These are phyloP conservation scores for Pedetes capensis DNA, from an alignment of 2,113 vertebrate species.

Conservation along the genomic window DNA sequence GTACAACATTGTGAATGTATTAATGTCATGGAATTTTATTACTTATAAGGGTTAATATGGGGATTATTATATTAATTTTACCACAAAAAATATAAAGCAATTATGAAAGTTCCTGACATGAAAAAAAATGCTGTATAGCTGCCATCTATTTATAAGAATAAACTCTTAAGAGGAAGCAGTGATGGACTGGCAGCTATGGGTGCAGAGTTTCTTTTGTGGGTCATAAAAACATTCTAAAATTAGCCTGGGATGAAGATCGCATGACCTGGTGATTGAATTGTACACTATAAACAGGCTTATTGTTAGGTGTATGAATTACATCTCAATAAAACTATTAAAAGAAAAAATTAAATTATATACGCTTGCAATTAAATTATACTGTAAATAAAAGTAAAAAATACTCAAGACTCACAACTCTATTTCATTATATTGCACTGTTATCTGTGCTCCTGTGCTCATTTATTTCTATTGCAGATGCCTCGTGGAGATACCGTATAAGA, in stretches of 20 bases:
- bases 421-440: neutral
- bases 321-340: neutral
- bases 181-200: neutral
- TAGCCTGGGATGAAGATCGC: neutral
- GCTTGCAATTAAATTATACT: neutral
- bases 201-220: neutral
- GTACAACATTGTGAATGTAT: neutral
- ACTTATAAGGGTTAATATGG: too few relatives aligned
- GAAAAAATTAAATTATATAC: neutral
- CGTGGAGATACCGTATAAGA: neutral
- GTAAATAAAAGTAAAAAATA: neutral
- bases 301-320: neutral
- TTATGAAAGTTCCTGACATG: neutral
- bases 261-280: neutral
- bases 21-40: neutral
- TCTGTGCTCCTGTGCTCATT: neutral
- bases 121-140: neutral
- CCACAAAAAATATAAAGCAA: neutral
- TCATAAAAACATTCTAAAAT: neutral
- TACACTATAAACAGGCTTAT: neutral
- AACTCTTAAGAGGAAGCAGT: neutral
- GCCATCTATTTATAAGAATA: neutral
- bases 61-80: neutral
- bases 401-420: neutral
- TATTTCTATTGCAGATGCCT: too few relatives aligned